Percentiles rank a stretch among this genome's conserved stretches.
Evolutionary conservation across 2,797 vertebrate species (phyloP).

Genomic region (Graptemys geographica): DNA sequence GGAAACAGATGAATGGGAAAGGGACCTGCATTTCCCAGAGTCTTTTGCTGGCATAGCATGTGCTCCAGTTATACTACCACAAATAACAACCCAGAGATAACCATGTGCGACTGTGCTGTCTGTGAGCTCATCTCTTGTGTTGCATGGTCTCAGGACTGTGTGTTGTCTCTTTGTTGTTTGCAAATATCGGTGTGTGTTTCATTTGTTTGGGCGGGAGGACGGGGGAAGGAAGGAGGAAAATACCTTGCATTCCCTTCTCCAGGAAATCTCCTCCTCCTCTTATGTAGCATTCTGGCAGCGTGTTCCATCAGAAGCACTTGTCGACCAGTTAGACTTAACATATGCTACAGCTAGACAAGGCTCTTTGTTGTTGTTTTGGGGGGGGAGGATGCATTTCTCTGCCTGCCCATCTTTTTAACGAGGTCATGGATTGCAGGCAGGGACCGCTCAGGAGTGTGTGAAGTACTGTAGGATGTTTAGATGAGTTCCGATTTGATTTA

Average conservation of each 20-base stretch:
- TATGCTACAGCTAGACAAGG: conserved; percentile 57
- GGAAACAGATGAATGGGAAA: conserved; percentile 95
- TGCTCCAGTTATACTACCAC: conserved; percentile 90
- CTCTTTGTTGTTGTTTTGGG: neutral
- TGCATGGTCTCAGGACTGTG: neutral
- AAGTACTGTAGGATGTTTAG: neutral
- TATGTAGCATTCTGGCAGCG: conserved; percentile 4
- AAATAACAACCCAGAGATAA: conserved; percentile 84
- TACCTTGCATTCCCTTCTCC: neutral
- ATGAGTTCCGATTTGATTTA: conserved; percentile 18
- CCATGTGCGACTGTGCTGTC: neutral
- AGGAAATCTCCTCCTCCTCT: neutral
- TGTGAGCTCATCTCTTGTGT: neutral
- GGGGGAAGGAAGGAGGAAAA: neutral
- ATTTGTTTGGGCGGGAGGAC: neutral
- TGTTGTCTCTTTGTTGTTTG: neutral
- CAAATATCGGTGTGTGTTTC: neutral
- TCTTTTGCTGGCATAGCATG: conserved; percentile 96
- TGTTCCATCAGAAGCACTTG: neutral
- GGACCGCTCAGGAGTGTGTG: conserved; percentile 44
- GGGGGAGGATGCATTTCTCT: neutral
- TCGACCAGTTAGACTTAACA: conserved; percentile 18
- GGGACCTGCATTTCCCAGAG: conserved; percentile 96
- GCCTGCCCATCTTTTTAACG: neutral
- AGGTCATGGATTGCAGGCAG: neutral